Base-by-base conservation (phyloP, 1,140 invertebrate species). In the Bemisia tabaci region DNA sequence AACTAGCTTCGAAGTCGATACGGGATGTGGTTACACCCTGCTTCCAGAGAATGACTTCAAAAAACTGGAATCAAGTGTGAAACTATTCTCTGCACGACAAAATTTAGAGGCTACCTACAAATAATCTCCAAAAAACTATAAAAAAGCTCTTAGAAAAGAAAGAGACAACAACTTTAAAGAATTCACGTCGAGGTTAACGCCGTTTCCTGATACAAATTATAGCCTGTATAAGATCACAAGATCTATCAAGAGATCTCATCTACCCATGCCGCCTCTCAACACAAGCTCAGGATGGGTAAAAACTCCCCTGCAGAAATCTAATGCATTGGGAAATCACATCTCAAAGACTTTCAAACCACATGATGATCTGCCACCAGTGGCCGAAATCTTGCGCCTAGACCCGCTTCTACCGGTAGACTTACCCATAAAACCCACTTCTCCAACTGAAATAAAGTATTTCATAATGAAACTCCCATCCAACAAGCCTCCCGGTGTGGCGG, bases 1-100 rank as follows among this genome's bases (percentile, higher is more conserved):
- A n/a, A n/a, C n/a, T n/a, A n/a, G n/a, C n/a, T 68, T 68, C 23
- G 58, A 68, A 60, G 59, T 65, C 2, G 67, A 68, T 65, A 27
- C 67, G 17, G 59, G 67, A 25, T 22, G 26, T 33, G 59, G 62
- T 62, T 22, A 23, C 2, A 68, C 63, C 21, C 33, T 68, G 12
- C 25, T 68, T 23, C 48, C 48, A 17, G n/a, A 62, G 26, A 24
- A 65, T 17, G 12, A 5, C 60, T 65, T 64, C 25, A 21, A 65
- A 2, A 12, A 25, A 60, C 26, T 65, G 22, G 22, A 68, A 2
- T 22, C 62, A 2, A 48, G 27, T 60, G 12, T 24, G 9, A 1
- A n/a, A 48, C 24, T 67, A 1, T 17, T 66, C 17, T 62, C 65
- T 23, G 22, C 64, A 27, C 27, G 1, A 5, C 62, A 70, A 63